These are phyloP conservation scores for Stegophylla sp. DNA, from an alignment of 2,888 invertebrate species.

Conservation along the genomic window DNA sequence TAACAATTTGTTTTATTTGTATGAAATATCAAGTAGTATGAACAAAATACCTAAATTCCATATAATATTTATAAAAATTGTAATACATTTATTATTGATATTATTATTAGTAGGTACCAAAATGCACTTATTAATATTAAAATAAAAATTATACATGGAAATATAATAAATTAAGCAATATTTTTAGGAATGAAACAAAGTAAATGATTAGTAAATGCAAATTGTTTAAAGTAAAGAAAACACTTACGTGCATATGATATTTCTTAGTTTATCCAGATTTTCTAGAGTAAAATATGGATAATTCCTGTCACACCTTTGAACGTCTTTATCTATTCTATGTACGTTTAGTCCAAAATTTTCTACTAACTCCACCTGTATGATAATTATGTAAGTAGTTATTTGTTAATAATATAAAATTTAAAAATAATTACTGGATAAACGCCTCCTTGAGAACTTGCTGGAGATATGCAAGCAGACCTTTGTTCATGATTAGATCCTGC, in stretches of 20 bases:
- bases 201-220: no score
- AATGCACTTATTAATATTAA: no score
- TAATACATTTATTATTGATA: no score
- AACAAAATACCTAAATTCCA: no score
- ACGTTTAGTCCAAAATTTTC: conserved; percentile 86
- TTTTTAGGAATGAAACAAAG: conserved; percentile 48
- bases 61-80: no score
- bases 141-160: no score
- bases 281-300: conserved; percentile 87
- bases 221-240: neutral
- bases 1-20: no score
- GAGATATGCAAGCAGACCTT: conserved; percentile 78
- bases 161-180: conserved; percentile 27
- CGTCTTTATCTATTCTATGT: conserved; percentile 95
- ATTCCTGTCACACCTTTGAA: conserved; percentile 92
- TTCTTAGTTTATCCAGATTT: conserved; percentile 89
- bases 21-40: no score
- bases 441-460: conserved; percentile 90
- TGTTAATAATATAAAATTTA: neutral
- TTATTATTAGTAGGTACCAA: no score
- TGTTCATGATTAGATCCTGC: conserved; percentile 66
- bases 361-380: conserved; percentile 77
- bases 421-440: conserved; percentile 75
- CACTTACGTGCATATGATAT: conserved; percentile 94
- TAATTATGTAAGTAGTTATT: no score